Evolutionary conservation across 2,888 invertebrate species (phyloP).

Genomic region (Drosophila koepferae): DNA sequence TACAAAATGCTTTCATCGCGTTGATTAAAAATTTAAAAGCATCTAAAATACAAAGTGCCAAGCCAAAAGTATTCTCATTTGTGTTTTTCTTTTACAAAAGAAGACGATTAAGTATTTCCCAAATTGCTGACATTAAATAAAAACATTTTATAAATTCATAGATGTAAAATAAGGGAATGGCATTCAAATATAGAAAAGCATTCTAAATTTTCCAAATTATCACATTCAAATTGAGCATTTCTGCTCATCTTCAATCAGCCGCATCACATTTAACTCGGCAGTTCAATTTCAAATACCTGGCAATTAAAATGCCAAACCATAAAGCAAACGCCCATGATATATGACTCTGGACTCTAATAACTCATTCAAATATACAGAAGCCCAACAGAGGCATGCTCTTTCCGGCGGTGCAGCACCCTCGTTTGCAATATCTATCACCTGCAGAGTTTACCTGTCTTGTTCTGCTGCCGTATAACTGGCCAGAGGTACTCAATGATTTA

Average conservation of each 20-base stretch:
- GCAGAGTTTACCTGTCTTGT: not conserved
- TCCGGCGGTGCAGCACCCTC: not conserved
- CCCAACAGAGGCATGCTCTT: not conserved
- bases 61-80: not conserved
- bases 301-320: conserved; percentile 68
- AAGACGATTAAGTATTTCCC: too few relatives aligned
- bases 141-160: not conserved
- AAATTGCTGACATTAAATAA: too few relatives aligned
- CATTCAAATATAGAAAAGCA: too few relatives aligned
- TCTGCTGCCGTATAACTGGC: conserved; percentile 1
- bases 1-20: conserved; percentile 44
- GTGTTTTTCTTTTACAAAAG: too few relatives aligned
- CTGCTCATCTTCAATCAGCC: not conserved
- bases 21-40: conserved; percentile 51
- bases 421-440: conserved; percentile 1
- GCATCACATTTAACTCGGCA: conserved; percentile 13
- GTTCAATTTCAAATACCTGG: conserved; percentile 36
- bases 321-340: conserved; percentile 52
- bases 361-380: conserved; percentile 48
- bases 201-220: too few relatives aligned
- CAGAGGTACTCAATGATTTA: conserved; percentile 59
- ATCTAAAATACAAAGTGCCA: not conserved
- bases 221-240: too few relatives aligned
- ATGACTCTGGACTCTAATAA: conserved; percentile 57
- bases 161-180: not conserved